A percentile compares a stretch with the other conserved stretches of the same genome.
Evolutionary conservation across 2,113 vertebrate genomes (phyloP).

Genomic region (Hydrochoerus hydrochaeris): DNA sequence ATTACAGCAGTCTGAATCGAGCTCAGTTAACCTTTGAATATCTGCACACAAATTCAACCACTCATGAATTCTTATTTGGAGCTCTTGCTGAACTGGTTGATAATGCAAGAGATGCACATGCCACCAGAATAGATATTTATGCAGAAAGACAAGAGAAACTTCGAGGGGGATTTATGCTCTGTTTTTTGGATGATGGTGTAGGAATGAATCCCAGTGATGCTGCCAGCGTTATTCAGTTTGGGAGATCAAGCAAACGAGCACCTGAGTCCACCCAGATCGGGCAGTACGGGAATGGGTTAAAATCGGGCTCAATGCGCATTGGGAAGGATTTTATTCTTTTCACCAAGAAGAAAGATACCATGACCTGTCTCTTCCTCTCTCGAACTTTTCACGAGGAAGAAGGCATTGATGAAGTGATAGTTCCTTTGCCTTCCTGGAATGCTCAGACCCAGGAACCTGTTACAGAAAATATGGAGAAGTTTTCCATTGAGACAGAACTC

Average conservation of each 20-base stretch:
- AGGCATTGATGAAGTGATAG: constrained; percentile 98
- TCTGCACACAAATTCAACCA: constrained; percentile 98
- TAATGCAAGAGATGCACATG: constrained; percentile 90
- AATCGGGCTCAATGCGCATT: constrained; percentile 99
- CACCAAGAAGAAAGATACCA: constrained; percentile 93
- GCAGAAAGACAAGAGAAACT: not conserved
- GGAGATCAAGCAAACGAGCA: constrained; percentile 96
- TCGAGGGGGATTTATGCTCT: not conserved
- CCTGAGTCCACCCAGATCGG: constrained; percentile 98
- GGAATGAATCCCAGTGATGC: constrained; percentile 86
- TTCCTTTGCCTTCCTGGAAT: constrained; percentile 96
- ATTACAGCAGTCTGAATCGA: constrained; percentile 95
- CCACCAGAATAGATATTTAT: not conserved
- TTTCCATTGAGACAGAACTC: constrained; percentile 95
- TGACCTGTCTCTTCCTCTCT: constrained; percentile 97
- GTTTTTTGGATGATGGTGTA: not conserved
- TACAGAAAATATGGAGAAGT: constrained; percentile 95
- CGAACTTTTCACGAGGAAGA: constrained; percentile 99
- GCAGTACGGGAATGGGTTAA: constrained; percentile 98
- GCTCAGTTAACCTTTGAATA: constrained; percentile 98
- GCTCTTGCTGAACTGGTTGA: constrained; percentile 98
- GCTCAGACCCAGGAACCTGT: constrained; percentile 89
- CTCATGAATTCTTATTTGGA: constrained; percentile 98
- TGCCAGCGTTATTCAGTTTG: constrained; percentile 98
- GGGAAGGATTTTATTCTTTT: constrained; percentile 99